Evolutionary conservation across 1,140 invertebrate species (phyloP).

Genomic region (Apocrypta bakeri): DNA sequence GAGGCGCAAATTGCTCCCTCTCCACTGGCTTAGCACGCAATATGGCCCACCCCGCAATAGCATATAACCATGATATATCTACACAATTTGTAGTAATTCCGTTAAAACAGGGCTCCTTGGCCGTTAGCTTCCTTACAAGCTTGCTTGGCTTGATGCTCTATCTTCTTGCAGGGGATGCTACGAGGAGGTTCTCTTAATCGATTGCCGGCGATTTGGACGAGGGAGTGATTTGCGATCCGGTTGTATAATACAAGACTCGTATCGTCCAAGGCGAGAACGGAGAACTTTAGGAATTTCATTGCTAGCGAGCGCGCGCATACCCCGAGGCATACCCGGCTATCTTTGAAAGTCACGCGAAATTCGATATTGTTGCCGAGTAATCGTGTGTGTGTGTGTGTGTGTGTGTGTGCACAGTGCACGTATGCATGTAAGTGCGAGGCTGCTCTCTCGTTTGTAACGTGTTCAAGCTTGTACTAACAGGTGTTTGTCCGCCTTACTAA

Average conservation of each 20-base stretch:
- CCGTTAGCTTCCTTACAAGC: constrained; percentile 33
- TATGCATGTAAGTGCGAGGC: neutral
- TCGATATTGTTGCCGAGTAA: constrained; percentile 20
- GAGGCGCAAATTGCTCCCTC: constrained; percentile 28
- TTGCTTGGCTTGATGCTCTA: constrained; percentile 21
- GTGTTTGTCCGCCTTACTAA: neutral
- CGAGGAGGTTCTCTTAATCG: constrained; percentile 26
- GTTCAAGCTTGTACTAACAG: neutral
- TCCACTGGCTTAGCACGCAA: constrained; percentile 54
- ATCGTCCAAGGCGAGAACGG: neutral
- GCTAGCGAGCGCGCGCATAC: too few relatives aligned
- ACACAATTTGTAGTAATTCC: constrained; percentile 64
- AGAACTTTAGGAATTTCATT: constrained; percentile 46
- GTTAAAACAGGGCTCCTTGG: constrained; percentile 56
- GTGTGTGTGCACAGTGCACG: too few relatives aligned
- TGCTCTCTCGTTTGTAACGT: neutral
- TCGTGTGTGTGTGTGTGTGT: too few relatives aligned
- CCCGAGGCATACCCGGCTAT: neutral
- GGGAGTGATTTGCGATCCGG: constrained; percentile 43
- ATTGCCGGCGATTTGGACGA: constrained; percentile 31
- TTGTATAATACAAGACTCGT: neutral
- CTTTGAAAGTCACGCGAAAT: constrained; percentile 40
- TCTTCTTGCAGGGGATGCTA: neutral
- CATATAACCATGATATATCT: constrained; percentile 66
- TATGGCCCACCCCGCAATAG: constrained; percentile 59